Evolutionary conservation across 2,113 vertebrate genomes (phyloP).

Genomic region (Nibea coibor): DNA sequence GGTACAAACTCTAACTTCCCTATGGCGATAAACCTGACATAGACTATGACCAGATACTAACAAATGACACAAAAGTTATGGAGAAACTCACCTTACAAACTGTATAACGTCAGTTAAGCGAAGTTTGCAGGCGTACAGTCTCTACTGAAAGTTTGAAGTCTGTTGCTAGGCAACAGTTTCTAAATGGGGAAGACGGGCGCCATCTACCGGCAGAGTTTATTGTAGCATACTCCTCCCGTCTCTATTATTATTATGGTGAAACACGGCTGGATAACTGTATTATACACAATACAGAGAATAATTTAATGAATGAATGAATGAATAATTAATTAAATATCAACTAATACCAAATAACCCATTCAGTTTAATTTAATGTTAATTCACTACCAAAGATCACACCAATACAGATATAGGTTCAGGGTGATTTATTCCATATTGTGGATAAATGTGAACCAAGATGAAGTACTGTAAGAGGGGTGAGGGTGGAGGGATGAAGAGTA

Average conservation of each 20-base stretch:
- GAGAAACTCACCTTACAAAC: neutral
- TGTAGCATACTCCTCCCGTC: no score
- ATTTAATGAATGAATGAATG: no score
- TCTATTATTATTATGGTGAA: neutral
- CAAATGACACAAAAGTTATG: fast-evolving
- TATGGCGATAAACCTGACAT: neutral
- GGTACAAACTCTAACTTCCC: neutral
- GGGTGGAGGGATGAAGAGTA: no score
- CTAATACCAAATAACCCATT: no score
- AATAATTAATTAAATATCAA: no score
- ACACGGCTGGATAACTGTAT: neutral
- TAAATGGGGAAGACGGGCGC: neutral
- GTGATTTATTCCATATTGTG: no score
- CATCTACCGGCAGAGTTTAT: slow-evolving; percentile 20
- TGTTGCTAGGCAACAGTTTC: slow-evolving; percentile 67
- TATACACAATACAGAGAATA: neutral
- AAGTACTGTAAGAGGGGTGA: no score
- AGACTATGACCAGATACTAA: neutral
- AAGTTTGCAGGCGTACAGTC: neutral
- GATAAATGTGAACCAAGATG: no score
- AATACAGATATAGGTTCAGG: no score
- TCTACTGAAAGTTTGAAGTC: slow-evolving; percentile 39
- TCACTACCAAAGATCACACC: no score
- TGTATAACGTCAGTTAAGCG: no score
- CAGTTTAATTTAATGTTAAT: no score